phyloP scores from a whole-genome alignment of 2,113 vertebrate species.

The Manacus vitellinus region DNA sequence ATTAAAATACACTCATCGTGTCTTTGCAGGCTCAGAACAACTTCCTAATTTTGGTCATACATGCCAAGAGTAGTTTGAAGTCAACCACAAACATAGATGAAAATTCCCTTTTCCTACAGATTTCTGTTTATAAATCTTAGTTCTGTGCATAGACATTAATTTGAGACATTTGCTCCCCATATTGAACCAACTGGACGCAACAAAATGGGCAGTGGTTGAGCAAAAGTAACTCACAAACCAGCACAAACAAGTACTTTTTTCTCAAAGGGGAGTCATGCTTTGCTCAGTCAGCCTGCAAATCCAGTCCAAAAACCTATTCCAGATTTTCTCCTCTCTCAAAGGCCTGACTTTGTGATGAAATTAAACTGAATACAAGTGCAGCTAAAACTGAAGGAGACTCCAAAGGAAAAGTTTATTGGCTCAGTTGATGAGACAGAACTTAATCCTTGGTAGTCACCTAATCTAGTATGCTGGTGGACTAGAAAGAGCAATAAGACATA shows the following conservation, averaged over 20 bases:
- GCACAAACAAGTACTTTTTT: background rate
- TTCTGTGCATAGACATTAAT: background rate
- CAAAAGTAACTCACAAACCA: background rate
- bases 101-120: background rate
- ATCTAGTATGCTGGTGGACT: background rate
- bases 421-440: background rate
- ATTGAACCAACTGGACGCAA: background rate
- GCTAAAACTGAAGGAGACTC: background rate
- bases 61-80: background rate
- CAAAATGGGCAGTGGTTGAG: background rate
- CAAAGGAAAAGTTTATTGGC: background rate
- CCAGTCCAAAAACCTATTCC: background rate
- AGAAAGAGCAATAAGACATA: background rate
- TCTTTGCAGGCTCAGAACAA: constrained; percentile 6
- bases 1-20: background rate
- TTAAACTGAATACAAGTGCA: background rate
- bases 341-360: background rate
- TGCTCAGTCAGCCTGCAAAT: background rate
- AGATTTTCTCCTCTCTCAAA: background rate
- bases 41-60: constrained; percentile 32
- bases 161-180: background rate
- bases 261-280: background rate
- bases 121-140: background rate
- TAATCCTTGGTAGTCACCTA: background rate
- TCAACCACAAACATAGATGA: background rate